Conservation (phyloP, 2,888 invertebrate species). For the Penaeus monodon region DNA sequence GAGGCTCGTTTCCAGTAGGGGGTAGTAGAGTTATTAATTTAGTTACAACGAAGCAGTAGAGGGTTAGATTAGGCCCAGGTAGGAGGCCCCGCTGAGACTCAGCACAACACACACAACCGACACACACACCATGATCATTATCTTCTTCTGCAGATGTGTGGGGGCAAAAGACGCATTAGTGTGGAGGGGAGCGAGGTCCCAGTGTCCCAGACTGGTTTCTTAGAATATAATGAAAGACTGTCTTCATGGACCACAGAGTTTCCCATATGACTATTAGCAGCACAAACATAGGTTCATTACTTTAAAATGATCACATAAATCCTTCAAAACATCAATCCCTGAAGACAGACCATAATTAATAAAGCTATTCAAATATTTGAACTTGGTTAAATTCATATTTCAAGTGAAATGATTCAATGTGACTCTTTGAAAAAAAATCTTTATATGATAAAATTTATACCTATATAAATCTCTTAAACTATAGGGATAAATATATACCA, state of each 20-base stretch:
- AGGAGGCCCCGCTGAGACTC: conserved; percentile 59
- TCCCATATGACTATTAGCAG: not conserved
- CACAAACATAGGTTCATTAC: not conserved
- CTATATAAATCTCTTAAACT: too few species aligned
- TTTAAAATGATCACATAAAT: not conserved
- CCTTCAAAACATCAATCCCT: too few species aligned
- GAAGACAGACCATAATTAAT: too few species aligned
- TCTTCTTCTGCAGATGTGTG: conserved; percentile 84
- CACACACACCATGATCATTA: conserved; percentile 91
- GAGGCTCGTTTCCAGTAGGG: conserved; percentile 55
- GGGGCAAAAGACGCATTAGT: conserved; percentile 47
- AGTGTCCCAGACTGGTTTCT: conserved; percentile 45
- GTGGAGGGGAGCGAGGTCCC: conserved; percentile 31
- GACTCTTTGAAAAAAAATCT: too few species aligned
- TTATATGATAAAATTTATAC: too few species aligned
- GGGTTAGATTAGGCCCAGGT: conserved; percentile 63
- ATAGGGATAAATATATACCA: too few species aligned
- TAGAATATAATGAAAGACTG: not conserved
- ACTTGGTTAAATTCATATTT: too few species aligned
- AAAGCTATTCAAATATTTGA: too few species aligned
- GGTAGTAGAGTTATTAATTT: conserved; percentile 58
- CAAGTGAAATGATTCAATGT: too few species aligned
- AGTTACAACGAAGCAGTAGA: conserved; percentile 58
- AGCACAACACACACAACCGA: conserved; percentile 75
- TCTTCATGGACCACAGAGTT: not conserved